Base-by-base conservation (phyloP, 2,888 invertebrate species). In the Drosophila anomelani region DNA sequence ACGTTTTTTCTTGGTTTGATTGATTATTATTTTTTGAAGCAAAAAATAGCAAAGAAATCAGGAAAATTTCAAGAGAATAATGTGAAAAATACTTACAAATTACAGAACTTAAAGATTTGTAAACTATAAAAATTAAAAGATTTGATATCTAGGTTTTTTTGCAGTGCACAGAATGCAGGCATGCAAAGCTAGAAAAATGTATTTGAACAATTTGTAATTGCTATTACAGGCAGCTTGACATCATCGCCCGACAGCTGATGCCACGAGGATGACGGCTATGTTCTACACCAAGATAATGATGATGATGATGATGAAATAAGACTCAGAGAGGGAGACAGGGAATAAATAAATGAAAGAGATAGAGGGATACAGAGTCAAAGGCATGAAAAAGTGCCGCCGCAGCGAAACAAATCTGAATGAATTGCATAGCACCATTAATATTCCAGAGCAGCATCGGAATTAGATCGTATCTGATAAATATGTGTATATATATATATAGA, bases 181-280 rank as follows among this genome's bases (percentile, higher is more conserved):
- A 49, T 17, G 64, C 47, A 63, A 51, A 47, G n/a, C 54, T 15
- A 44, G 44, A 53, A 51, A 55, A 66, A 44, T 69, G 69, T 55
- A 62, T 72, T 36, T 56, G 55, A 49, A 58, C 76, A 56, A 81
- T 86, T 81, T 80, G 78, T 88, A 83, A 85, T 88, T 84, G 83
- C 83, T 82, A 82, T 79, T 85, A 66, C 82, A 84, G 64, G 59
- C 79, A 60, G 74, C 81, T 82, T 83, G 82, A 83, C 82, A 83
- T 83, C 82, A 83, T 87, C 82, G 76, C 73, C 81, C 53, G 71
- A 67, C 77, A 75, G 81, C 74, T 74, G 63, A 77, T 71, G 61
- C 72, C 20, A 56, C 34, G 51, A 54, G 76, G 29, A 68, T 47
- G 69, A 43, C 62, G 69, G 38, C 62, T 60, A 29, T 59, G 51